Percentiles rank a stretch among this genome's conserved stretches.
phyloP scores from a whole-genome alignment of 2,113 vertebrate genomes.

The Ophthalmolycus amberensis region DNA sequence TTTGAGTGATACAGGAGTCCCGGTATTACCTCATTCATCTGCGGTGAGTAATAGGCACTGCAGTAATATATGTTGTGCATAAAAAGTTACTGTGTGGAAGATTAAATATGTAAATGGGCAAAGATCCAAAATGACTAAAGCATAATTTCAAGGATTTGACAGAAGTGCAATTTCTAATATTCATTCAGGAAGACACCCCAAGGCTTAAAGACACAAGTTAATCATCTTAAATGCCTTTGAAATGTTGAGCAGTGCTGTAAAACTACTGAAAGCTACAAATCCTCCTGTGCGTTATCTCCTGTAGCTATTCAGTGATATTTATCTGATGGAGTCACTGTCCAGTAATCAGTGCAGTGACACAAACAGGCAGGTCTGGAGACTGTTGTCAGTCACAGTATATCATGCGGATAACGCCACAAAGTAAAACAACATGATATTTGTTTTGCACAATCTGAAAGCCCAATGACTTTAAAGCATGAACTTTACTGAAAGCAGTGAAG shows the following conservation, averaged over 20 bases:
- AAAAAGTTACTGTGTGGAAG: conserved; percentile 17
- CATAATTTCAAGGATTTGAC: conserved; percentile 47
- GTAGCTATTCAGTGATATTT: conserved; percentile 5
- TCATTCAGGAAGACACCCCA: conserved; percentile 38
- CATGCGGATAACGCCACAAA: not conserved
- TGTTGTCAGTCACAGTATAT: not conserved
- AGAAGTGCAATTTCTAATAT: conserved; percentile 49
- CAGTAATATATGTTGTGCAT: conserved; percentile 10
- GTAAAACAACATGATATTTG: not conserved
- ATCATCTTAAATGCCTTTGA: conserved; percentile 52
- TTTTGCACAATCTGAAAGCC: not conserved
- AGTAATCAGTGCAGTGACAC: conserved; percentile 13
- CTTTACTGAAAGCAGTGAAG: not conserved
- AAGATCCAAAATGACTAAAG: conserved; percentile 38
- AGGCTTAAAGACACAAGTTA: conserved; percentile 53
- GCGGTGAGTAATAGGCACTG: conserved; percentile 1
- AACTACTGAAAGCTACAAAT: conserved; percentile 39
- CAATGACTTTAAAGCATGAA: not conserved
- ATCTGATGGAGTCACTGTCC: not conserved
- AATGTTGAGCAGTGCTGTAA: conserved; percentile 28
- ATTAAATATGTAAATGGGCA: conserved; percentile 59
- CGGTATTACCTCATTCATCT: not conserved
- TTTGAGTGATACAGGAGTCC: not conserved
- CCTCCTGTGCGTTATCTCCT: not conserved
- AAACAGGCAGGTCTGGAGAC: conserved; percentile 1